A percentile compares a stretch with the other conserved stretches of the same genome.
Conservation (phyloP, 2,113 vertebrate species). For the Ochotona curzoniae region DNA sequence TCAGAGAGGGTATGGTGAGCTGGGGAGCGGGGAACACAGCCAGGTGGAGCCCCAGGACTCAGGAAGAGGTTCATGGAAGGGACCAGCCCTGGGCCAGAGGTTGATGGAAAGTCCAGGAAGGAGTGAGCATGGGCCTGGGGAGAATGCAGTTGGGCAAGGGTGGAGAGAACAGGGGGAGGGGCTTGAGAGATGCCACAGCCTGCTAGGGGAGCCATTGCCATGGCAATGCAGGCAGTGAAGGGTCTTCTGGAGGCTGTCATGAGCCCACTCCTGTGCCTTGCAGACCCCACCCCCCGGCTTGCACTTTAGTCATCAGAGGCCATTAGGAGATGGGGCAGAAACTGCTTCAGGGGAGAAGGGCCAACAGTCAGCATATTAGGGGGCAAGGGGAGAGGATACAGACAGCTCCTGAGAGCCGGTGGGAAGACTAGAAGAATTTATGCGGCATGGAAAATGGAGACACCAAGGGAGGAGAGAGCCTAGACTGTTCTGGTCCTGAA, state of each 20-base stretch:
- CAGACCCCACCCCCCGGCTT: neutral
- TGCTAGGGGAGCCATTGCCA: conserved; percentile 46
- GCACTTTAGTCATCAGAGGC: conserved; percentile 53
- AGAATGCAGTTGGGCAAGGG: neutral
- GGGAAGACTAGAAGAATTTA: neutral
- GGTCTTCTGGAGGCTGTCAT: conserved; percentile 70
- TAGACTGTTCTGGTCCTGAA: conserved; percentile 30
- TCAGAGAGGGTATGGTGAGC: neutral
- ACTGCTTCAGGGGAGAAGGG: neutral
- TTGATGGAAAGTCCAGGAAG: neutral
- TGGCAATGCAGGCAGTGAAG: conserved; percentile 67
- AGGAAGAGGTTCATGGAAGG: neutral
- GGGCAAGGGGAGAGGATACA: neutral
- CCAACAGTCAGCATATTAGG: conserved; percentile 8
- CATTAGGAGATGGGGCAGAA: conserved; percentile 27
- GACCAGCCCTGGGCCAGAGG: neutral
- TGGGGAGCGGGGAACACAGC: neutral
- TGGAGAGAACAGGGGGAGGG: conserved; percentile 47
- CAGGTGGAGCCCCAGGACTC: neutral
- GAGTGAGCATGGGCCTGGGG: neutral
- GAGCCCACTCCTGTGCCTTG: conserved; percentile 40
- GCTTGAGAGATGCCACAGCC: conserved; percentile 47
- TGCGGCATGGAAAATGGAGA: neutral
- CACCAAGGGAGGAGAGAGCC: neutral
- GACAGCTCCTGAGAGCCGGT: neutral